Conservation (phyloP, 2,797 vertebrate species). For the Aselliscus stoliczkanus region DNA sequence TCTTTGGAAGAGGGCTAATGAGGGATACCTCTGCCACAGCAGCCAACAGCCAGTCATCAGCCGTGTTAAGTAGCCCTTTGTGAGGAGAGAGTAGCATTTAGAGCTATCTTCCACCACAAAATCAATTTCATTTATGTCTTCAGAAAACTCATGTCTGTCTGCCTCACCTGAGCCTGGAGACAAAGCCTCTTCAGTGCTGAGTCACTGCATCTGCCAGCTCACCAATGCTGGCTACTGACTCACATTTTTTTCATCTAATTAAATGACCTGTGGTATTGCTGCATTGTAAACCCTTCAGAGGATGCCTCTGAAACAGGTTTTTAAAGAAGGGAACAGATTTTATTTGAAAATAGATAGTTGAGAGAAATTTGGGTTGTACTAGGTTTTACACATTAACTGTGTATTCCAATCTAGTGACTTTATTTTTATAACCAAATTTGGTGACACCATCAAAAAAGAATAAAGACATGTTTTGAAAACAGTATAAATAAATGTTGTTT, state of each 20-base stretch:
- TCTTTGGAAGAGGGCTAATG: background rate
- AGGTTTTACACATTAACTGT: conserved; percentile 40
- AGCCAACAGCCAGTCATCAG: background rate
- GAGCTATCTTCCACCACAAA: background rate
- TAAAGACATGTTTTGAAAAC: background rate
- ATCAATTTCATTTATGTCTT: conserved; percentile 12
- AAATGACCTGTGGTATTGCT: conserved; percentile 25
- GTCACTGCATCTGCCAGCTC: background rate
- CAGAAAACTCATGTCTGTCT: background rate
- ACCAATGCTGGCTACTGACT: background rate
- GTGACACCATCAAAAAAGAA: background rate
- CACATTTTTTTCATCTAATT: conserved; percentile 22
- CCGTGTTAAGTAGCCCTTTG: background rate
- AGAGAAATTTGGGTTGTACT: background rate
- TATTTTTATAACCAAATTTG: conserved; percentile 41
- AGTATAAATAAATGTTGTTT: background rate
- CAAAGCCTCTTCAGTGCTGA: background rate
- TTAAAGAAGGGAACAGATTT: conserved; percentile 25
- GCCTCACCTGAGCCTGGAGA: background rate
- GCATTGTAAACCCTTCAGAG: conserved; percentile 1
- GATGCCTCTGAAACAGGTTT: background rate
- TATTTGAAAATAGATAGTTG: conserved; percentile 24
- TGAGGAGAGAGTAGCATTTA: background rate
- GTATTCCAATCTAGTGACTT: background rate
- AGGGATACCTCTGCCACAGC: background rate